Evolutionary conservation across 2,888 invertebrate genomes (phyloP).

Genomic region (Tromatobia lineatoria): DNA sequence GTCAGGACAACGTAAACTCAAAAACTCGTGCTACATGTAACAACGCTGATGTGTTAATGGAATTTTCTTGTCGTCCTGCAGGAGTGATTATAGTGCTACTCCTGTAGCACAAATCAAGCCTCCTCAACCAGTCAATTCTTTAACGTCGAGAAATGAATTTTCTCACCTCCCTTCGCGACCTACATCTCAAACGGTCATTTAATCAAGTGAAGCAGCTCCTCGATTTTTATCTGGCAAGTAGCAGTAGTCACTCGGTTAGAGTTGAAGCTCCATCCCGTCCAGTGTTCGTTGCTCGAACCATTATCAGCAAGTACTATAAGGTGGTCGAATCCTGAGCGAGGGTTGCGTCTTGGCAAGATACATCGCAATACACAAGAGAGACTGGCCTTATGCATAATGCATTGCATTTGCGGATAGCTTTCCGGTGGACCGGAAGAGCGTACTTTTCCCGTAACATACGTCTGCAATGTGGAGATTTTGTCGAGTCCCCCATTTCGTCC

Average conservation of each 20-base stretch:
- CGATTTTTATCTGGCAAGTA: slow-evolving; percentile 6
- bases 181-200: slow-evolving; percentile 46
- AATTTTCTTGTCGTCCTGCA: slow-evolving; percentile 69
- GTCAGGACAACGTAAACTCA: background rate
- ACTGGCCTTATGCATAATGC: slow-evolving; percentile 80
- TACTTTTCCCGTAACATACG: slow-evolving; percentile 32
- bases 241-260: background rate
- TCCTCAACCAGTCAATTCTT: slow-evolving; percentile 19
- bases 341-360: slow-evolving; percentile 45
- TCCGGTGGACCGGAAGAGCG: slow-evolving; percentile 50
- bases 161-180: slow-evolving; percentile 24
- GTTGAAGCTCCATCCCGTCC: background rate
- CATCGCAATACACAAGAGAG: slow-evolving; percentile 39
- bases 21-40: background rate
- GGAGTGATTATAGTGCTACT: slow-evolving; percentile 3
- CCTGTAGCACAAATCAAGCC: background rate
- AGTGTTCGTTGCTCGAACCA: background rate
- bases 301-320: slow-evolving; percentile 30
- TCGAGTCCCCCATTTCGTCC: background rate
- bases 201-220: slow-evolving; percentile 39
- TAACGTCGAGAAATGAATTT: slow-evolving; percentile 27
- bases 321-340: slow-evolving; percentile 36
- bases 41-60: slow-evolving; percentile 69
- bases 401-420: slow-evolving; percentile 81
- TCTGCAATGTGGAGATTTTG: slow-evolving; percentile 19